Percentiles rank a stretch among this genome's conserved stretches.
phyloP scores from a whole-genome alignment of 2,113 vertebrate genomes.

The Triplophysa rosa region DNA sequence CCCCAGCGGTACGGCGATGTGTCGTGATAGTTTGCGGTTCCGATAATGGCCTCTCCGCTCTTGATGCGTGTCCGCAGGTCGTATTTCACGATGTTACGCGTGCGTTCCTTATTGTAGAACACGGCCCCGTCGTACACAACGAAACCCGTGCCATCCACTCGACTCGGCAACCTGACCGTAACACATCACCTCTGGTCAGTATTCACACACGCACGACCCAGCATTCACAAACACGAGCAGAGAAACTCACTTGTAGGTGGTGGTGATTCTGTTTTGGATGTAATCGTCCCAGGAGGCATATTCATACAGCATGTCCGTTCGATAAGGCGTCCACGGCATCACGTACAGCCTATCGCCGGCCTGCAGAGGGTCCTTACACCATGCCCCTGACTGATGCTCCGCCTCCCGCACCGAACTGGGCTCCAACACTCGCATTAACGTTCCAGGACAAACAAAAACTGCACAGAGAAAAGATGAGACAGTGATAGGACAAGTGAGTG shows the following conservation, averaged over 20 bases:
- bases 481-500: conserved; percentile 4
- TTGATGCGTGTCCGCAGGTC: conserved; percentile 94
- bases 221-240: neutral
- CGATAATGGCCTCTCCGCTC: conserved; percentile 91
- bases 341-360: conserved; percentile 91
- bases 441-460: conserved; percentile 95
- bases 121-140: conserved; percentile 94
- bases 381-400: conserved; percentile 90
- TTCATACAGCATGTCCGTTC: conserved; percentile 90
- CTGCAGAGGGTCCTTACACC: conserved; percentile 95
- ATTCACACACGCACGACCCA: neutral
- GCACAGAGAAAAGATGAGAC: conserved; percentile 56
- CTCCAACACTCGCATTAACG: conserved; percentile 83
- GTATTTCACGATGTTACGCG: conserved; percentile 91
- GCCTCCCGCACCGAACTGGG: conserved; percentile 86
- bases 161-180: conserved; percentile 80
- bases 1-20: conserved; percentile 95
- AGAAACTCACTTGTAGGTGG: conserved; percentile 83
- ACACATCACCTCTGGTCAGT: neutral
- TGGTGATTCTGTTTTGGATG: conserved; percentile 82
- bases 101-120: conserved; percentile 96
- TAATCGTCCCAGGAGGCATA: conserved; percentile 93
- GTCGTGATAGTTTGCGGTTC: conserved; percentile 93
- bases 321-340: conserved; percentile 95
- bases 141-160: conserved; percentile 91